Base-by-base conservation (phyloP, 2,113 vertebrate species). In the Scartelaos histophorus region DNA sequence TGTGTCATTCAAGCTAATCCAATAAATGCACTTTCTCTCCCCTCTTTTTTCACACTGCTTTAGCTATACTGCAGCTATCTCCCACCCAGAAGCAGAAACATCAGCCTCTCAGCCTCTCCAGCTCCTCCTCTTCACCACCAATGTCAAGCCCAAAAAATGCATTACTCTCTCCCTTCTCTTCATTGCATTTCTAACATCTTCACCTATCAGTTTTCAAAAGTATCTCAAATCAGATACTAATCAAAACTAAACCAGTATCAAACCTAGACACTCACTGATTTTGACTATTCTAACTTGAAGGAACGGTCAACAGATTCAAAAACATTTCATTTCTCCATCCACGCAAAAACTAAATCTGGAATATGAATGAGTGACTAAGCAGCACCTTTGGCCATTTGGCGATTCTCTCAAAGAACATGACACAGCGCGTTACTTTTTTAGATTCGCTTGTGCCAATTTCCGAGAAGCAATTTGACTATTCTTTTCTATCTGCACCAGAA, bases 341-440 rank as follows among this genome's bases (percentile, higher is more conserved):
- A 62, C 12, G 17, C 49, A 72, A 51, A 70, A 57, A 58, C 71
- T 61, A 54, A 77, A 74, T 76, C 13, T 38, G 9, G 17, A 46
- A n/a, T n/a, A 65, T 81, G 71, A 89, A 79, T 86, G 67, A 19
- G 61, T 64, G 61, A 81, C 57, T 74, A 69, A 69, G 60, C 57
- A 67, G 16, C 71, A 75, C 57, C 79, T 86, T 70, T 79, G 72
- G 85, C 82, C 70, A 67, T 82, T 88, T 82, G 51, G 54, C 56
- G 74, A 85, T 51, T 78, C 74, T 82, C 71, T 82, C 78, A 62
- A 76, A 25, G 66, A 85, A 77, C 54, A 78, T 74, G 60, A 81
- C 68, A 79, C 73, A 84, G 53, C 25, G 64, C 62, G 81, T 69
- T 34, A 65, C 62, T 74, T 83, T 51, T 75, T 62, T 85, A 83